Evolutionary conservation across 2,113 vertebrate species (phyloP), one percentile per base, ranked within the genome.

Genomic region (Bos javanicus): DNA sequence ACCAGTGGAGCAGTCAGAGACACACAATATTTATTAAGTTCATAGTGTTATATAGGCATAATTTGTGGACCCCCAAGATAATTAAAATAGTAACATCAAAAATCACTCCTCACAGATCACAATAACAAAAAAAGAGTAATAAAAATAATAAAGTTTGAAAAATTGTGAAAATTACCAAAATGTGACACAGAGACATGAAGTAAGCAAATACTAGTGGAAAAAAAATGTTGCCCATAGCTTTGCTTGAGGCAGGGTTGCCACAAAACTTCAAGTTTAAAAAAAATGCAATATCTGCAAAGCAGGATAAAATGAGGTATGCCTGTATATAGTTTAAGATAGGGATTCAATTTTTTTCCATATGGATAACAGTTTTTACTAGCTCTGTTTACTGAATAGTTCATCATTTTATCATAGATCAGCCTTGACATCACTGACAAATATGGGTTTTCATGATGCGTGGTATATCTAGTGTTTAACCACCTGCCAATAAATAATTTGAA

Each of bases 401-500:
- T 83, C 1, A 1, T 92, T 94, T 96, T 30, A 74, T 48, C 78
- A 91, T 23, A 90, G 39, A 81, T 52, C 13, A 88, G 62, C 3
- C 52, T 33, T 84, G 21, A 85, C 25, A 97, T 94, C 64, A 50
- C 25, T 60, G 50, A 23, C 16, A 92, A 95, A 81, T 85, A 85
- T n/a, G 13, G 59, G 2, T 94, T 90, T 97, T 30, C 36, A 91
- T 33, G 39, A 85, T 74, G 16, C 1, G 28, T 60, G 2, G 0
- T 92, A 59, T 78, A 76, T 2, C 48, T 80, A 43, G 4, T 52
- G 84, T 92, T 95, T 92, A 94, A 52, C 12, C 21, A 87, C 36
- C 26, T 92, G 25, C 9, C 28, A 87, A 86, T 57, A 97, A 93
- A 90, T 59, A 90, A 92, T 57, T 94, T 84, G 50, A 95, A 95